These are phyloP conservation scores for Oxytorus armatus DNA, from an alignment of 2,888 invertebrate genomes.

Conservation along the genomic window DNA sequence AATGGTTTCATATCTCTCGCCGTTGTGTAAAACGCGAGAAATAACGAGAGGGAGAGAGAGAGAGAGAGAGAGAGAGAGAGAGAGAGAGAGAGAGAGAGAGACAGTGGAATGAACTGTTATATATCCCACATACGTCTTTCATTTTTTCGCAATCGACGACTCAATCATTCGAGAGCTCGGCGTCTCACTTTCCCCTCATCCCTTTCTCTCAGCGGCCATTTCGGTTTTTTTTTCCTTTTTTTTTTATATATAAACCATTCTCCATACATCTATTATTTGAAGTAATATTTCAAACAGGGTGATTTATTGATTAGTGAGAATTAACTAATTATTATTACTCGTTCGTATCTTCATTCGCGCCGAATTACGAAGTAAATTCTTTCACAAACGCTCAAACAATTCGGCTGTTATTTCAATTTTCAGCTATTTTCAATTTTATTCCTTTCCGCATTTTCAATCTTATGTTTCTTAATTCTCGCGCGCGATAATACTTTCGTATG, in stretches of 20 bases:
- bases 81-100: background rate
- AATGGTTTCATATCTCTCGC: constrained; percentile 33
- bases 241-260: background rate
- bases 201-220: constrained; percentile 27
- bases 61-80: background rate
- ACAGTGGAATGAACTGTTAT: background rate
- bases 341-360: background rate
- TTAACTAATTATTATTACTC: background rate
- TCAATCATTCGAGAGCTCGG: constrained; percentile 48
- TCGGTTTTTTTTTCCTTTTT: background rate
- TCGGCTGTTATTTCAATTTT: background rate
- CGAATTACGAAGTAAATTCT: constrained; percentile 18
- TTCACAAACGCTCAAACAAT: constrained; percentile 29
- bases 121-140: background rate
- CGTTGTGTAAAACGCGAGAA: background rate
- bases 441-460: background rate
- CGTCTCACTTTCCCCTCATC: constrained; percentile 41
- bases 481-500: constrained; percentile 23
- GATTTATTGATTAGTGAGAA: background rate
- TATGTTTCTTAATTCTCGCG: constrained; percentile 17
- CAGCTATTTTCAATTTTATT: constrained; percentile 8
- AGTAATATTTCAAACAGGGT: too few species aligned
- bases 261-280: constrained; percentile 3
- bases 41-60: background rate
- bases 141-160: constrained; percentile 51